Percentiles rank a stretch among this genome's conserved stretches.
Conservation (phyloP, 2,888 invertebrate genomes). For the Metacarcinus magister region DNA sequence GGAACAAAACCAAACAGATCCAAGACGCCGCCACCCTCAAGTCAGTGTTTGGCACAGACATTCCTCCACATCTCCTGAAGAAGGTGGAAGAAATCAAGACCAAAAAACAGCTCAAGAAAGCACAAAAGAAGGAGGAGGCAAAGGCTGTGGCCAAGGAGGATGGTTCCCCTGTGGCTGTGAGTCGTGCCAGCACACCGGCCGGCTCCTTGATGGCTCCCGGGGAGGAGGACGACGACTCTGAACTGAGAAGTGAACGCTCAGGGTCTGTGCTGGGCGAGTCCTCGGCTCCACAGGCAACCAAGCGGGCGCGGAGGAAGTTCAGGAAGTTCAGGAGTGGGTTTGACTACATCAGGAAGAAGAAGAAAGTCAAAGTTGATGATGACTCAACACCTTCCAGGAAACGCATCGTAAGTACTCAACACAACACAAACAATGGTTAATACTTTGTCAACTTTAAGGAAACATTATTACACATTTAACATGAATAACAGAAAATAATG, state of each 20-base stretch:
- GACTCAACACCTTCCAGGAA: slow-evolving; percentile 77
- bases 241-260: slow-evolving; percentile 79
- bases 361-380: slow-evolving; percentile 86
- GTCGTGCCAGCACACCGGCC: slow-evolving; percentile 73
- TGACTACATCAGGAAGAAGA: slow-evolving; percentile 95
- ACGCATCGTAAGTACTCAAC: slow-evolving; percentile 66
- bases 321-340: slow-evolving; percentile 91
- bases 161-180: slow-evolving; percentile 53
- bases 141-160: slow-evolving; percentile 53
- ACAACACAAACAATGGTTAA: not conserved
- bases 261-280: slow-evolving; percentile 78
- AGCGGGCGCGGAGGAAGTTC: slow-evolving; percentile 79
- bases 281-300: slow-evolving; percentile 70
- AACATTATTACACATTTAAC: no score
- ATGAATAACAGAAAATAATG: no score
- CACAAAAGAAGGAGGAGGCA: slow-evolving; percentile 65
- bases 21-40: slow-evolving; percentile 81
- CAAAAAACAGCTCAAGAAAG: slow-evolving; percentile 67
- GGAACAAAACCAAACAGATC: slow-evolving; percentile 78
- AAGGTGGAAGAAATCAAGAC: slow-evolving; percentile 71
- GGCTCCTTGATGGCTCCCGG: slow-evolving; percentile 71
- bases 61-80: slow-evolving; percentile 77
- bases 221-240: slow-evolving; percentile 81
- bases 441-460: not conserved
- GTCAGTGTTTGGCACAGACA: slow-evolving; percentile 79